phyloP scores from a whole-genome alignment of 2,113 vertebrate species.

The Stomatorhinus ivindoensis region DNA sequence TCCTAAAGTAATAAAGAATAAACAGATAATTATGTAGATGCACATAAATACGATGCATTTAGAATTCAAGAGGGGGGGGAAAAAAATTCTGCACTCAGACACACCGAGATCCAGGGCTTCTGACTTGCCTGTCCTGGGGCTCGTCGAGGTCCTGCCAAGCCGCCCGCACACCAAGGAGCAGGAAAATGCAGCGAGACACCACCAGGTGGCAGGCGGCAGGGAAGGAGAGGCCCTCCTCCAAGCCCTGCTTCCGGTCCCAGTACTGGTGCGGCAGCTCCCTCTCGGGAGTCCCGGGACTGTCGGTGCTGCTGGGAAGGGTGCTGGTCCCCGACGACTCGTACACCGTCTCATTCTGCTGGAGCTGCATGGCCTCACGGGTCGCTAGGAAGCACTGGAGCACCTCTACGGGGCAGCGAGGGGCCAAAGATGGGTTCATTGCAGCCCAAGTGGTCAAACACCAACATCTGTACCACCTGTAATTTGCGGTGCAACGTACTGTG shows the following conservation, averaged over 20 bases:
- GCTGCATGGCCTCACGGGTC: slow-evolving; percentile 66
- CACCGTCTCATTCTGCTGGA: slow-evolving; percentile 67
- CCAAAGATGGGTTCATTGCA: neutral
- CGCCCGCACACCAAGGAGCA: slow-evolving; percentile 60
- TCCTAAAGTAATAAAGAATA: slow-evolving; percentile 35
- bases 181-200: slow-evolving; percentile 64
- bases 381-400: slow-evolving; percentile 69
- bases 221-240: slow-evolving; percentile 55
- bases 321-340: slow-evolving; percentile 70
- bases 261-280: slow-evolving; percentile 42
- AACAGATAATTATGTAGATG: neutral
- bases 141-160: slow-evolving; percentile 57
- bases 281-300: slow-evolving; percentile 56
- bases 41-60: neutral
- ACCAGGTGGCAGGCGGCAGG: slow-evolving; percentile 59
- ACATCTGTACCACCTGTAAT: neutral
- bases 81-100: neutral
- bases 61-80: neutral
- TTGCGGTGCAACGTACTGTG: neutral
- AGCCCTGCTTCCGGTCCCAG: slow-evolving; percentile 42
- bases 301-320: slow-evolving; percentile 57
- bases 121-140: slow-evolving; percentile 24
- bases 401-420: slow-evolving; percentile 41
- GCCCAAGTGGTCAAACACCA: neutral
- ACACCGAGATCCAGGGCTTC: slow-evolving; percentile 19